These are phyloP conservation scores for Echeneis naucrates DNA, from an alignment of 2,797 vertebrate species.

Conservation along the genomic window DNA sequence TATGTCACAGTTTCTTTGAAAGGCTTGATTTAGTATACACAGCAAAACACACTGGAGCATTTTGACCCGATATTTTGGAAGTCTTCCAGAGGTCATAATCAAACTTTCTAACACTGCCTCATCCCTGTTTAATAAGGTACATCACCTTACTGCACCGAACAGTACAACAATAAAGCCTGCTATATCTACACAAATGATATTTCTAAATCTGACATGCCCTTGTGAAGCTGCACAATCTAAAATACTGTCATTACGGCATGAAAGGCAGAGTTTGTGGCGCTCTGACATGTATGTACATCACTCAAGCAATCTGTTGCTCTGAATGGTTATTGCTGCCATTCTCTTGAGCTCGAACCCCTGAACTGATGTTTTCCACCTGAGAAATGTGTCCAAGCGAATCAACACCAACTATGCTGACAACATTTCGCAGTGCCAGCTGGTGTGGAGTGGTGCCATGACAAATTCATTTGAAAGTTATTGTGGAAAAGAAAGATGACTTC, in stretches of 20 bases:
- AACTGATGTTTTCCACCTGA: conserved; percentile 59
- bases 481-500: conserved; percentile 17
- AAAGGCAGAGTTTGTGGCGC: conserved; percentile 61
- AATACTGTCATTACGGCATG: conserved; percentile 62
- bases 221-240: conserved; percentile 59
- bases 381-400: conserved; percentile 47
- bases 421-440: conserved; percentile 1
- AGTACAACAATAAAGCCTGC: conserved; percentile 9
- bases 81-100: conserved; percentile 19
- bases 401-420: conserved; percentile 27
- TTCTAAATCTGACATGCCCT: conserved; percentile 54
- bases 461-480: conserved; percentile 11
- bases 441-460: conserved; percentile 13
- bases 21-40: conserved; percentile 26
- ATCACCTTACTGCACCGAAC: conserved; percentile 8
- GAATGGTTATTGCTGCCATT: conserved; percentile 69
- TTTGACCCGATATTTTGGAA: conserved; percentile 14
- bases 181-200: conserved; percentile 51
- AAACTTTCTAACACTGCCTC: conserved; percentile 27
- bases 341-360: conserved; percentile 65
- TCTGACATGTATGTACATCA: conserved; percentile 78
- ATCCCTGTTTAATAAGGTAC: conserved; percentile 25
- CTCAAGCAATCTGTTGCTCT: conserved; percentile 68
- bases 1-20: conserved; percentile 38
- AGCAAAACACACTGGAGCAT: conserved; percentile 6